phyloP scores from a whole-genome alignment of 1,140 invertebrate species.

The Anastrepha ludens region DNA sequence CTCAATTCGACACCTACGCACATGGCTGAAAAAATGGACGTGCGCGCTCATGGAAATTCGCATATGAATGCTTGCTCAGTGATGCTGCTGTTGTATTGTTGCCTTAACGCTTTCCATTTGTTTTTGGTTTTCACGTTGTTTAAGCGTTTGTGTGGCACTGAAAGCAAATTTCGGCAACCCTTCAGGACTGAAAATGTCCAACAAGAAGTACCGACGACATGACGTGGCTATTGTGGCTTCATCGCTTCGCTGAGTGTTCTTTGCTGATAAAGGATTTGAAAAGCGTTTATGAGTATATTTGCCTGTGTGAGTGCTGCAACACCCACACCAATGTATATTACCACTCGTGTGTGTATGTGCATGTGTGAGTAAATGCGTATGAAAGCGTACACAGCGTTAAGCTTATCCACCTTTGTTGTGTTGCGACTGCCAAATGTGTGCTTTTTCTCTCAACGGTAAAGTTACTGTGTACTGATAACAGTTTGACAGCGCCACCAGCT shows the following conservation, averaged over 20 bases:
- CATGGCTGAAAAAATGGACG: neutral
- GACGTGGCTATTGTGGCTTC: slow-evolving; percentile 14
- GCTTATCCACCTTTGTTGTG: neutral
- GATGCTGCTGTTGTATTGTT: neutral
- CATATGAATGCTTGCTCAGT: too few relatives aligned
- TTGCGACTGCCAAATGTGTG: neutral
- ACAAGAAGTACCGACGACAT: neutral
- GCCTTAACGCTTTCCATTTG: neutral
- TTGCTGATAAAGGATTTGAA: neutral
- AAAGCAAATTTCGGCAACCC: slow-evolving; percentile 26
- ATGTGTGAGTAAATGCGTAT: neutral
- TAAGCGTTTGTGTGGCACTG: neutral
- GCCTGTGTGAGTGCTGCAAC: neutral
- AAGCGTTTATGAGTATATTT: too few relatives aligned
- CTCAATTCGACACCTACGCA: neutral
- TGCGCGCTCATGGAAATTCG: neutral
- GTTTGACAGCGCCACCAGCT: slow-evolving; percentile 13
- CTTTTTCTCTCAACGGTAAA: neutral
- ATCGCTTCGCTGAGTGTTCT: neutral
- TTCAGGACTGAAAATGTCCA: slow-evolving; percentile 1
- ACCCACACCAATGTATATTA: too few relatives aligned
- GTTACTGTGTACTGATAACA: neutral
- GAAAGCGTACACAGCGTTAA: neutral
- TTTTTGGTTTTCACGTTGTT: neutral
- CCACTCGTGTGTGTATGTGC: neutral